These are phyloP conservation scores for Galendromus occidentalis DNA, from an alignment of 1,140 invertebrate genomes.

Conservation along the genomic window DNA sequence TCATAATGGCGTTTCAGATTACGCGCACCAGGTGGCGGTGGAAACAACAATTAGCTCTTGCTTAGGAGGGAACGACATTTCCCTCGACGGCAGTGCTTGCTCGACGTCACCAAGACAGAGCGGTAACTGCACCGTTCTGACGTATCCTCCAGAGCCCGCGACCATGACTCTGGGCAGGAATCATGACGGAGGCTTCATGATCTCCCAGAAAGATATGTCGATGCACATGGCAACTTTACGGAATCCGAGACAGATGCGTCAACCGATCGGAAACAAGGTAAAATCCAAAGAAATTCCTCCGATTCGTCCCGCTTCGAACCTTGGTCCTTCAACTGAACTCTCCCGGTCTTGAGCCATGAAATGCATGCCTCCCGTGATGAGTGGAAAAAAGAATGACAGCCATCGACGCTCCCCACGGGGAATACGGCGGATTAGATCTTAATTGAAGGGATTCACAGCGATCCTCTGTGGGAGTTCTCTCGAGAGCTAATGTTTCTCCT, in stretches of 20 bases:
- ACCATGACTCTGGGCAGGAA: conserved; percentile 6
- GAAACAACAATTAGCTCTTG: conserved; percentile 9
- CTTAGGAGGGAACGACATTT: not conserved
- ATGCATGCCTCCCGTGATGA: no score
- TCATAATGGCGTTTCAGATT: not conserved
- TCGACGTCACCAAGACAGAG: not conserved
- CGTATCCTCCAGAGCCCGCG: not conserved
- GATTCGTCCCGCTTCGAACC: no score
- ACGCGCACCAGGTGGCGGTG: conserved; percentile 5
- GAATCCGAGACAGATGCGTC: not conserved
- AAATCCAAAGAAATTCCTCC: no score
- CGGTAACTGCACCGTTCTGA: conserved; percentile 8
- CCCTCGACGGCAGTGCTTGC: conserved; percentile 1
- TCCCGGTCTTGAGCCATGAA: no score
- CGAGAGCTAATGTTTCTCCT: not conserved
- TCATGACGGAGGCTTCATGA: not conserved
- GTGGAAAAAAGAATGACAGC: no score
- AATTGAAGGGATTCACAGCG: no score
- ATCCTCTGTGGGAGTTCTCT: no score
- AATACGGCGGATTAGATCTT: no score
- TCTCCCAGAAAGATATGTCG: not conserved
- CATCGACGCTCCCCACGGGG: no score
- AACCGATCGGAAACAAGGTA: no score
- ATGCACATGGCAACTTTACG: conserved; percentile 3
- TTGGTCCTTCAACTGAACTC: no score